These are phyloP conservation scores for Heteractis magnifica DNA, from an alignment of 92 coral and sea anemone species.

Conservation along the genomic window DNA sequence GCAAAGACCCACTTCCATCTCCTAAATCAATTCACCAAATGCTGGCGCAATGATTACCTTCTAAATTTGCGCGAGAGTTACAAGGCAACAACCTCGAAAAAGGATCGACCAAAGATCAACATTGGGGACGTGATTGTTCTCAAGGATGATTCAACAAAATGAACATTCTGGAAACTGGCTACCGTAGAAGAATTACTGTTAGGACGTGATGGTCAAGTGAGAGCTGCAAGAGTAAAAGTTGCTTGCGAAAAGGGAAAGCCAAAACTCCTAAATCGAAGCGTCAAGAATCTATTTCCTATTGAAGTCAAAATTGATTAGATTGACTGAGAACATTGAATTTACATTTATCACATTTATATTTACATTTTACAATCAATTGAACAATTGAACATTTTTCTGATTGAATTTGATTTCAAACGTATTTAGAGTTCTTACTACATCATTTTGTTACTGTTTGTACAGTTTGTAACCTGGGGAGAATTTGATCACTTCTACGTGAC, in stretches of 20 bases:
- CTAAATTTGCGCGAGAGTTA: slow-evolving; percentile 19
- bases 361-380: background rate
- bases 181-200: slow-evolving; percentile 34
- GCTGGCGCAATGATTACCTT: slow-evolving; percentile 45
- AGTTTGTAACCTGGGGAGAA: background rate
- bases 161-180: slow-evolving; percentile 53
- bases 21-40: slow-evolving; percentile 35
- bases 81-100: background rate
- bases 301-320: slow-evolving; percentile 2
- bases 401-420: background rate
- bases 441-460: background rate
- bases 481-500: slow-evolving; percentile 1
- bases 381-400: background rate
- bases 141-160: slow-evolving; percentile 26
- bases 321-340: background rate
- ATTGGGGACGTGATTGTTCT: slow-evolving; percentile 51
- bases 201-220: slow-evolving; percentile 35
- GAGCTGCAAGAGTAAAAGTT: slow-evolving; percentile 52
- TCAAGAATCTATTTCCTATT: background rate
- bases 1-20: slow-evolving; percentile 29
- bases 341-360: background rate
- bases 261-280: slow-evolving; percentile 22
- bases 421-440: background rate
- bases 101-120: background rate
- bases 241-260: slow-evolving; percentile 21